Percentiles rank a stretch among this genome's conserved stretches.
Conservation (phyloP, 1,140 invertebrate species). For the Brachystomella parvula region DNA sequence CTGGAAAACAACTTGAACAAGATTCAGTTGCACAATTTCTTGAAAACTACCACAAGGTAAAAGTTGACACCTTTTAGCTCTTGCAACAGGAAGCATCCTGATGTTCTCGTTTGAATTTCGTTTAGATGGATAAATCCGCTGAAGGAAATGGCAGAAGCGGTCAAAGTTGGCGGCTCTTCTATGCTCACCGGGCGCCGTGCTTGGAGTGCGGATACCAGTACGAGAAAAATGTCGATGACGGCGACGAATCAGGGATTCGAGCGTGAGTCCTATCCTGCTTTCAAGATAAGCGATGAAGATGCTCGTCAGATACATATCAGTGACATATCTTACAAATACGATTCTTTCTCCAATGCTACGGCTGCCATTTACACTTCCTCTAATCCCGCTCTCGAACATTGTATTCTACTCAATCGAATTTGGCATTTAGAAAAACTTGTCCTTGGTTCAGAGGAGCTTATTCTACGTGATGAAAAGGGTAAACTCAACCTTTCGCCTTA, state of each 20-base stretch:
- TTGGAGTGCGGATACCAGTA: neutral
- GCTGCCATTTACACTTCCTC: slow-evolving; percentile 2
- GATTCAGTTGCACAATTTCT: slow-evolving; percentile 22
- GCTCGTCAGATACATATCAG: slow-evolving; percentile 11
- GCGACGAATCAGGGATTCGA: slow-evolving; percentile 1
- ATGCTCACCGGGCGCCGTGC: neutral
- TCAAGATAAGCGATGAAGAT: slow-evolving; percentile 20
- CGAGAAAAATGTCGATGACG: neutral
- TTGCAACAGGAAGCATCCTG: neutral
- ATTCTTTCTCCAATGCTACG: slow-evolving; percentile 18
- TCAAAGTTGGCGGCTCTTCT: slow-evolving; percentile 12
- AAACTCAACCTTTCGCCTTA: too few relatives aligned
- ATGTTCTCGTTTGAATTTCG: neutral
- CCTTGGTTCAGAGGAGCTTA: slow-evolving; percentile 40
- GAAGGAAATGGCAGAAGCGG: slow-evolving; percentile 22
- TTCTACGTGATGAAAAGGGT: slow-evolving; percentile 38
- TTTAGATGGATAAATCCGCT: slow-evolving; percentile 32
- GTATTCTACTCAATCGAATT: slow-evolving; percentile 39
- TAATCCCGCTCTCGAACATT: slow-evolving; percentile 23
- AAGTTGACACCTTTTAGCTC: neutral
- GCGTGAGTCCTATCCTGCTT: slow-evolving; percentile 21
- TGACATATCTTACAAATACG: slow-evolving; percentile 18
- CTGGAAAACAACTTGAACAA: slow-evolving; percentile 13
- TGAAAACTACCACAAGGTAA: slow-evolving; percentile 30
- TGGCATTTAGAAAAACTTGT: slow-evolving; percentile 42